Percentiles rank a stretch among this genome's conserved stretches.
phyloP scores from a whole-genome alignment of 2,888 invertebrate species.

The Aradus depressus region DNA sequence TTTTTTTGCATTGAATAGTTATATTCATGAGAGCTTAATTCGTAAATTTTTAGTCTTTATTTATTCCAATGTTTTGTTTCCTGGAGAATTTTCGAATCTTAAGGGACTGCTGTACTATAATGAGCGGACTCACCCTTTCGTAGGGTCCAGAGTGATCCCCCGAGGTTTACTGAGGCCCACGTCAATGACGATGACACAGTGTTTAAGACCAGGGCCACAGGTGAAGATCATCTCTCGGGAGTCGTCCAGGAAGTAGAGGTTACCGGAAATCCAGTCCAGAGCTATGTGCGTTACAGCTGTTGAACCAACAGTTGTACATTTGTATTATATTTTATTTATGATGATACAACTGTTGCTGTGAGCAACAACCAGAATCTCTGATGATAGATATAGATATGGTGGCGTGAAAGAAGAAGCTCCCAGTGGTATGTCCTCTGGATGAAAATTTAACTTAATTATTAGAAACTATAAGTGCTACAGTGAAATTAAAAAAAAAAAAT shows the following conservation, averaged over 20 bases:
- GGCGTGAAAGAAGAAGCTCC: too few relatives aligned
- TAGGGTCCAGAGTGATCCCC: conserved; percentile 68
- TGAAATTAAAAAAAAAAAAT: too few relatives aligned
- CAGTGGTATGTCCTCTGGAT: too few relatives aligned
- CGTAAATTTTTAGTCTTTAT: too few relatives aligned
- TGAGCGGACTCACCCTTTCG: conserved; percentile 45
- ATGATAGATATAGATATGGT: too few relatives aligned
- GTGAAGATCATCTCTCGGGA: conserved; percentile 56
- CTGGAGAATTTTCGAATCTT: background rate
- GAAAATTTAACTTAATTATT: too few relatives aligned
- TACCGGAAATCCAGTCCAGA: conserved; percentile 72
- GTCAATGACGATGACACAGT: conserved; percentile 61
- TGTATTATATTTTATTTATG: background rate
- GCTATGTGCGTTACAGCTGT: conserved; percentile 59
- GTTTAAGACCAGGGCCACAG: conserved; percentile 49
- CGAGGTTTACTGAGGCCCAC: conserved; percentile 54
- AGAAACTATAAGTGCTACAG: too few relatives aligned
- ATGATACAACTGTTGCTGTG: too few relatives aligned
- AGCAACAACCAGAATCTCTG: too few relatives aligned
- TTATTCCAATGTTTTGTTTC: too few relatives aligned
- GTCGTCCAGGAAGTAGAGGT: conserved; percentile 74
- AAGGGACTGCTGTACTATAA: background rate
- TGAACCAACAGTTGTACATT: conserved; percentile 1
- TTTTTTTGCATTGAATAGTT: too few relatives aligned
- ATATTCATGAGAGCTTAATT: too few relatives aligned